Conservation (phyloP, 2,113 vertebrate genomes). For the Petaurus breviceps region DNA sequence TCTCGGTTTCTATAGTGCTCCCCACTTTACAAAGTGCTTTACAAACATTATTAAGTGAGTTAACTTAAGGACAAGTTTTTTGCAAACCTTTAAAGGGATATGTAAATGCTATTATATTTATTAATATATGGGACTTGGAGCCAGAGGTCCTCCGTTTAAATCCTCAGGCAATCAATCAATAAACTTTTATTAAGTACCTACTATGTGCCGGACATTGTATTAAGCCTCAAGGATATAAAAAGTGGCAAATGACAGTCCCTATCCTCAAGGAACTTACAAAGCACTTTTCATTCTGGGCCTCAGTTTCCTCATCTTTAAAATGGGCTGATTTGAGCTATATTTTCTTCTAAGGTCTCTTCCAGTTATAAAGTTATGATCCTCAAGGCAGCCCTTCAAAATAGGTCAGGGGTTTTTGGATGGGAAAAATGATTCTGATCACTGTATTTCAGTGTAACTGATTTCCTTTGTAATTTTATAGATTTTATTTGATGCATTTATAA, state of each 20-base stretch:
- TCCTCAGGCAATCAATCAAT: not conserved
- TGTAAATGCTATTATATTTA: not conserved
- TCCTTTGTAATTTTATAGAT: not conserved
- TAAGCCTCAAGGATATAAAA: too few relatives aligned
- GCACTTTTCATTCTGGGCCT: too few relatives aligned
- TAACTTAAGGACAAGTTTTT: not conserved
- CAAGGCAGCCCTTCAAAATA: too few relatives aligned
- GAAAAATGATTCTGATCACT: not conserved
- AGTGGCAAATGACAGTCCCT: too few relatives aligned
- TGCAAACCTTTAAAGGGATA: not conserved
- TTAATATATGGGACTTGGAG: not conserved
- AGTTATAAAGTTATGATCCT: too few relatives aligned
- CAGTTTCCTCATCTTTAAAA: too few relatives aligned
- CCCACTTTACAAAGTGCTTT: not conserved
- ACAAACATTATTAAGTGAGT: not conserved
- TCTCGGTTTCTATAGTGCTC: not conserved
- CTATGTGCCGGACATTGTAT: too few relatives aligned
- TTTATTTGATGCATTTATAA: too few relatives aligned
- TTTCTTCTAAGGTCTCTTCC: too few relatives aligned
- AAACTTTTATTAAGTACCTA: not conserved
- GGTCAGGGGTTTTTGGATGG: too few relatives aligned
- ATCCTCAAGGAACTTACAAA: too few relatives aligned
- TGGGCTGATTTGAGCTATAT: too few relatives aligned
- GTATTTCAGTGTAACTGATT: not conserved
- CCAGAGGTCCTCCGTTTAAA: not conserved